Conservation (phyloP, 2,888 invertebrate genomes). For the Teleogryllus oceanicus region DNA sequence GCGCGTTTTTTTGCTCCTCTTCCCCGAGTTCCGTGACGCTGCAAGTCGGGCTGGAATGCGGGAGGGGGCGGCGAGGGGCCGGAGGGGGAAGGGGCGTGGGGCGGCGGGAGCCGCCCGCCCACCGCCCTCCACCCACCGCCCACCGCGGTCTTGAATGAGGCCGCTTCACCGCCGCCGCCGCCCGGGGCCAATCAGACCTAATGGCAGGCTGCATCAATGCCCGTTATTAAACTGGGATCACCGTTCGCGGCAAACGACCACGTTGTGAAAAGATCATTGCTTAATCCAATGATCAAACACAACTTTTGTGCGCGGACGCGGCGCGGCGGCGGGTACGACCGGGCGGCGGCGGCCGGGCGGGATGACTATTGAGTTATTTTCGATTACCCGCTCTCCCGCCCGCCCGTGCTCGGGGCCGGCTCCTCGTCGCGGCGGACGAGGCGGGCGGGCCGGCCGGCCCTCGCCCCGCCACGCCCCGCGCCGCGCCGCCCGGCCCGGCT, state of each 20-base stretch:
- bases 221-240: slow-evolving; percentile 29
- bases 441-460: neutral
- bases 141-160: no score
- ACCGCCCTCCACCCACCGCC: neutral
- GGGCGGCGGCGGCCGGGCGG: neutral
- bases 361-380: slow-evolving; percentile 18
- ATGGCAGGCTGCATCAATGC: slow-evolving; percentile 24
- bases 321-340: neutral
- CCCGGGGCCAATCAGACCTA: slow-evolving; percentile 20
- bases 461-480: neutral
- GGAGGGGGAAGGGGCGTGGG: neutral
- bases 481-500: neutral
- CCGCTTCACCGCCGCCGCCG: neutral
- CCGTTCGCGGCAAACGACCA: slow-evolving; percentile 24
- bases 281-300: slow-evolving; percentile 28
- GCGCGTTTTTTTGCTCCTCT: neutral
- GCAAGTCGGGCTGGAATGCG: neutral
- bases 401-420: neutral
- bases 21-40: slow-evolving; percentile 5
- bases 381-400: slow-evolving; percentile 1
- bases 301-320: slow-evolving; percentile 18
- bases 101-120: neutral
- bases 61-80: neutral
- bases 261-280: slow-evolving; percentile 27
- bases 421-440: neutral